Percentiles rank a stretch among this genome's conserved stretches.
Evolutionary conservation across 2,113 vertebrate genomes (phyloP).

Genomic region (Platysternon megacephalum): DNA sequence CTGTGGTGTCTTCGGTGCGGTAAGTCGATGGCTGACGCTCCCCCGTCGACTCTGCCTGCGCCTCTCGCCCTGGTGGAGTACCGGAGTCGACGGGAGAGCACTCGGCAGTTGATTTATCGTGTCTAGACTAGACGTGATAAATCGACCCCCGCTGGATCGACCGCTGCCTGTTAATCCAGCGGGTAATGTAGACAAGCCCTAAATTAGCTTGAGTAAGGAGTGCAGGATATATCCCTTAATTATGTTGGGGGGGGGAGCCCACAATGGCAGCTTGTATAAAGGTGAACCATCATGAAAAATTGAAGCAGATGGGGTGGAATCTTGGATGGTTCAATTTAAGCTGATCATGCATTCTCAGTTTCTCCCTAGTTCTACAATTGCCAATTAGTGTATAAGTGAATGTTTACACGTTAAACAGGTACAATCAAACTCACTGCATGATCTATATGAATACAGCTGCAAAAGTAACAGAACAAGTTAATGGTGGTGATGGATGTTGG

Average conservation of each 20-base stretch:
- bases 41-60: no score
- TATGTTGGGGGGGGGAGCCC: fast-evolving
- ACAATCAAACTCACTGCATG: not conserved
- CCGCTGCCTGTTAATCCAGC: no score
- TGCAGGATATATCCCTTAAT: not conserved
- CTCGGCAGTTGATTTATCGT: no score
- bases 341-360: not conserved
- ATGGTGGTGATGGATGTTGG: not conserved
- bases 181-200: no score
- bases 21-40: no score
- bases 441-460: not conserved
- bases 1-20: no score
- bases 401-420: not conserved
- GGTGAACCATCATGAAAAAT: not conserved
- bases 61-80: no score
- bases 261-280: not conserved
- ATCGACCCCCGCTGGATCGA: no score
- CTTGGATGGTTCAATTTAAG: not conserved
- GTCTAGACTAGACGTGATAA: no score
- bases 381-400: not conserved
- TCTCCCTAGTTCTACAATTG: not conserved
- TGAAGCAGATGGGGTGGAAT: not conserved
- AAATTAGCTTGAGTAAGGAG: not conserved
- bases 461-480: not conserved
- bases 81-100: no score